Conservation (phyloP, 2,888 invertebrate genomes). For the Caenorhabditis sp. region DNA sequence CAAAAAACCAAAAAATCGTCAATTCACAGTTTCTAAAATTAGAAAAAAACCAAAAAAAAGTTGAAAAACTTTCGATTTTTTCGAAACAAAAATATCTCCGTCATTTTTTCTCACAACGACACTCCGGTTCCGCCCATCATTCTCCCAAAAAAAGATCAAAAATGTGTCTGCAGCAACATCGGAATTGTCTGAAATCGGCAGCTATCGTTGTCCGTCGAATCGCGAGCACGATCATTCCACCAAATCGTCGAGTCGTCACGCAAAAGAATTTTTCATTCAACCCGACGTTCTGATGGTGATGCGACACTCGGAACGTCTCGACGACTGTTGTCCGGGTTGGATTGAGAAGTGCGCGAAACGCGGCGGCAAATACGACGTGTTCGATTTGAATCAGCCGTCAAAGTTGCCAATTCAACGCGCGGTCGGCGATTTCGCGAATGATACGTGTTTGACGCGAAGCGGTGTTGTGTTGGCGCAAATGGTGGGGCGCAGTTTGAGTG, state of each 20-base stretch:
- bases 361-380: conserved; percentile 34
- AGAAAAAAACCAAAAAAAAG: too few species aligned
- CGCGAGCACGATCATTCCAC: conserved; percentile 6
- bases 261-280: conserved; percentile 13
- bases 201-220: conserved; percentile 36
- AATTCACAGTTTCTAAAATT: too few species aligned
- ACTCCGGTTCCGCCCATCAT: too few species aligned
- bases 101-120: background rate
- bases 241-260: conserved; percentile 5
- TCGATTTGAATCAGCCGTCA: conserved; percentile 50
- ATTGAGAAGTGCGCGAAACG: conserved; percentile 28
- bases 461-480: conserved; percentile 54
- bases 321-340: conserved; percentile 50
- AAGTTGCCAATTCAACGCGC: conserved; percentile 48
- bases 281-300: conserved; percentile 46
- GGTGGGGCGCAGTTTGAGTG: conserved; percentile 48
- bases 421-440: conserved; percentile 42
- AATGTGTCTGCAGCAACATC: conserved; percentile 12
- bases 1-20: too few species aligned
- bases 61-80: background rate
- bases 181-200: conserved; percentile 35
- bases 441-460: conserved; percentile 55
- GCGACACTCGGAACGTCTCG: conserved; percentile 53
- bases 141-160: too few species aligned
- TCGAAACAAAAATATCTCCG: background rate